Conservation (phyloP, 2,797 vertebrate species). For the Emys orbicularis region DNA sequence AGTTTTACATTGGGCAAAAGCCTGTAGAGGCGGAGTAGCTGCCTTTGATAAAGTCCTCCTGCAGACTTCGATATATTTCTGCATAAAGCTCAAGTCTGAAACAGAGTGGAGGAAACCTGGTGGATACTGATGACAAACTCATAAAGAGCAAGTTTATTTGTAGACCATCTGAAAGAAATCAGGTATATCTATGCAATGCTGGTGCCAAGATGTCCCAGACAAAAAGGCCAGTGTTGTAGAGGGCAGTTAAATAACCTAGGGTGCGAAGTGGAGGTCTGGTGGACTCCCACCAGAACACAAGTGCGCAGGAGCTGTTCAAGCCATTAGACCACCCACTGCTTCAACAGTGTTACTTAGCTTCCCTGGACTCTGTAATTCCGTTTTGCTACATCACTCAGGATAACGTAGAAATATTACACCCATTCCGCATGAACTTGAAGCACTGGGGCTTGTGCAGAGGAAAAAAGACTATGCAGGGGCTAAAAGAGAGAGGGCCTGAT, state of each 20-base stretch:
- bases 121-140: slow-evolving; percentile 36
- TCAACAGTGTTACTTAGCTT: slow-evolving; percentile 18
- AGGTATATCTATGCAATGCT: slow-evolving; percentile 10
- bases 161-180: slow-evolving; percentile 47
- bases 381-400: slow-evolving; percentile 51
- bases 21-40: slow-evolving; percentile 59
- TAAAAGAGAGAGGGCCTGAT: slow-evolving; percentile 26
- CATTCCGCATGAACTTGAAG: slow-evolving; percentile 45
- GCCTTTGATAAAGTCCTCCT: slow-evolving; percentile 47
- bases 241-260: not conserved
- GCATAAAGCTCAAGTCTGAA: not conserved
- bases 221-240: slow-evolving; percentile 61
- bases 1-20: slow-evolving; percentile 69
- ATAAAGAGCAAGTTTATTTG: slow-evolving; percentile 40
- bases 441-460: not conserved
- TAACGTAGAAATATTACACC: slow-evolving; percentile 49
- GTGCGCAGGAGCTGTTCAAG: slow-evolving; percentile 41
- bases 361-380: slow-evolving; percentile 48
- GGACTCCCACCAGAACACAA: not conserved
- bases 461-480: not conserved
- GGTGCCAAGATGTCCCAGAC: slow-evolving; percentile 3
- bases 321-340: slow-evolving; percentile 53
- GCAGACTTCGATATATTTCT: not conserved
- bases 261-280: slow-evolving; percentile 12
- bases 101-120: not conserved